phyloP scores from a whole-genome alignment of 2,113 vertebrate genomes.

The Globicephala melas region DNA sequence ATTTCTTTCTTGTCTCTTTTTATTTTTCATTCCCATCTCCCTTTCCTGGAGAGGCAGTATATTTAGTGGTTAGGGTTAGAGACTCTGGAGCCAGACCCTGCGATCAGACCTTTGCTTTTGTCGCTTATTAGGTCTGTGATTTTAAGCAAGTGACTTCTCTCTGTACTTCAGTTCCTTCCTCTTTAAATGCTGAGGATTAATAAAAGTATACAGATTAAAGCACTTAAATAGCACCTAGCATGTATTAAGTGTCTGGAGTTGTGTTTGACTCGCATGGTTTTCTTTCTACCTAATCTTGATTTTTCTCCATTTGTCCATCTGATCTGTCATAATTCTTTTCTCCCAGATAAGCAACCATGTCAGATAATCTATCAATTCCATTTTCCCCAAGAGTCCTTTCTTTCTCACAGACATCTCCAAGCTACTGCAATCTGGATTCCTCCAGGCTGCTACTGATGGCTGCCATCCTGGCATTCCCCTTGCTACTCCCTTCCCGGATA shows the following conservation, averaged over 20 bases:
- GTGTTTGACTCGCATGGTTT: not conserved
- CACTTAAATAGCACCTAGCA: not conserved
- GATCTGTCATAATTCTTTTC: not conserved
- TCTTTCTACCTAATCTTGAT: not conserved
- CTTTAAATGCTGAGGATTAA: not conserved
- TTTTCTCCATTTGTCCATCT: not conserved
- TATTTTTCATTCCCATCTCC: not conserved
- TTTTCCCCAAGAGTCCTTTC: not conserved
- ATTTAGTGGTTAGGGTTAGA: not conserved
- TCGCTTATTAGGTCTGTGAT: not conserved
- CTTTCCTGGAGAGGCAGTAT: not conserved
- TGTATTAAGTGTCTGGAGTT: not conserved
- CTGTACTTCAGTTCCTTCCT: not conserved
- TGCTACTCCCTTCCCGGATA: not conserved
- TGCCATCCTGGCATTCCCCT: not conserved
- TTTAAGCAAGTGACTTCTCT: not conserved
- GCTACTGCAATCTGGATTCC: not conserved
- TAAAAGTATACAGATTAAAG: not conserved
- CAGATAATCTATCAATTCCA: not conserved
- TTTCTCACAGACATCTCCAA: not conserved
- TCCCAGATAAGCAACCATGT: not conserved
- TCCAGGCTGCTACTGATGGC: not conserved
- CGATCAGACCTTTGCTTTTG: not conserved
- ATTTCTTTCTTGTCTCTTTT: not conserved
- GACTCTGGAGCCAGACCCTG: not conserved